Conservation (phyloP, 2,888 invertebrate genomes). For the Bellardia pandia region DNA sequence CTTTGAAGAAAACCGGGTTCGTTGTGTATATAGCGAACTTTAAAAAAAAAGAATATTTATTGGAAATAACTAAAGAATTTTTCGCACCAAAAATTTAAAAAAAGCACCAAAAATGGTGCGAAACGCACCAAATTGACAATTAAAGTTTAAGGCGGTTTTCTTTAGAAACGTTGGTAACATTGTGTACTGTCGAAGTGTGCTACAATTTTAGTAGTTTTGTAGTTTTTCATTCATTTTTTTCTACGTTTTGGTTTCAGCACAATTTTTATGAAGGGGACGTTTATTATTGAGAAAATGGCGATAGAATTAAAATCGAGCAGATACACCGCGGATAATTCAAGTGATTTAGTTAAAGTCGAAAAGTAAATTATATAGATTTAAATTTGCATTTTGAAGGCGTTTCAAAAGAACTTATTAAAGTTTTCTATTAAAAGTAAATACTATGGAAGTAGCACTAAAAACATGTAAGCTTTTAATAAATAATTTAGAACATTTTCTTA, state of each 20-base stretch:
- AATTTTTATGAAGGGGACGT: slow-evolving; percentile 60
- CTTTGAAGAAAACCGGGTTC: too few species aligned
- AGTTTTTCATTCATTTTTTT: slow-evolving; percentile 10
- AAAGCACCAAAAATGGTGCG: too few species aligned
- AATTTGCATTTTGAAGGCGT: slow-evolving; percentile 65
- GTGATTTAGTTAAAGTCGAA: slow-evolving; percentile 74
- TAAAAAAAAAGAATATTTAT: too few species aligned
- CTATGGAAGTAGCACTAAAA: slow-evolving; percentile 79
- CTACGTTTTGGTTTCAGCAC: slow-evolving; percentile 34
- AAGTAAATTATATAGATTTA: slow-evolving; percentile 55
- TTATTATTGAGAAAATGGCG: slow-evolving; percentile 78
- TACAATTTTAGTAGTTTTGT: slow-evolving; percentile 52
- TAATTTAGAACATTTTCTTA: slow-evolving; percentile 74
- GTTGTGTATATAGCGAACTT: too few species aligned
- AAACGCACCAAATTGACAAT: too few species aligned
- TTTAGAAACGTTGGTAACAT: slow-evolving; percentile 15
- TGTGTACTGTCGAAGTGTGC: neutral
- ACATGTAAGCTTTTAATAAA: slow-evolving; percentile 76
- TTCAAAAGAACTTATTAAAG: slow-evolving; percentile 70
- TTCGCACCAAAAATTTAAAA: too few species aligned
- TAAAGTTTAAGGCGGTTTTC: neutral
- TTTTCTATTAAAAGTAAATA: slow-evolving; percentile 61
- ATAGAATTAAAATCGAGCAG: slow-evolving; percentile 76
- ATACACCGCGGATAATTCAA: slow-evolving; percentile 73
- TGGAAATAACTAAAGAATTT: too few species aligned